These are phyloP conservation scores for Palloptera scutellata DNA, from an alignment of 2,888 invertebrate species.

Conservation along the genomic window DNA sequence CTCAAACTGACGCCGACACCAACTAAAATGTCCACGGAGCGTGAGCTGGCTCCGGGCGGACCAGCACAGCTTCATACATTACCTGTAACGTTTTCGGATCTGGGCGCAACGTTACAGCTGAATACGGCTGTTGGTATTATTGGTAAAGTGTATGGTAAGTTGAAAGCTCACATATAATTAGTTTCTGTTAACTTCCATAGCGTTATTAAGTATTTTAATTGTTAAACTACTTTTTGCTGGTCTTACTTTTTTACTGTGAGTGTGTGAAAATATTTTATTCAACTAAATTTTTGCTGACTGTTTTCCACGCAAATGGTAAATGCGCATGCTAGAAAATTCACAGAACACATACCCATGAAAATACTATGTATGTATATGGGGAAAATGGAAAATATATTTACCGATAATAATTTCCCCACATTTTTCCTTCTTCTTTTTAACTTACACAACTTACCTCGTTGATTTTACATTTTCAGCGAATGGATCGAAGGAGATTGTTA, in stretches of 20 bases:
- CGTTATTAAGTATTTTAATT: not conserved
- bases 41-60: conserved; percentile 66
- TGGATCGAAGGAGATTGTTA: conserved; percentile 85
- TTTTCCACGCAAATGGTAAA: conserved; percentile 36
- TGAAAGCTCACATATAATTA: not conserved
- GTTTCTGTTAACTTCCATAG: not conserved
- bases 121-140: conserved; percentile 68
- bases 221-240: conserved; percentile 17
- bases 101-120: conserved; percentile 65
- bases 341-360: not conserved
- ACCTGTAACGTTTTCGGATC: conserved; percentile 65
- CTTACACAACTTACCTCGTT: conserved; percentile 68
- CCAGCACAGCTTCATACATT: conserved; percentile 66
- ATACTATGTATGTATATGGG: not conserved
- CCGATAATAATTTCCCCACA: not conserved
- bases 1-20: conserved; percentile 62
- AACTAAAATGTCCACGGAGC: conserved; percentile 69
- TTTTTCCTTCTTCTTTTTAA: no score
- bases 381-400: not conserved
- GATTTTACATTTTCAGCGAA: conserved; percentile 76
- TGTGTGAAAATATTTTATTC: not conserved
- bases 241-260: conserved; percentile 29
- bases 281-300: conserved; percentile 43
- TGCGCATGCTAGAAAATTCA: conserved; percentile 48
- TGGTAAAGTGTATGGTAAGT: conserved; percentile 67